phyloP scores from a whole-genome alignment of 2,113 vertebrate species.

The Carassius gibelio region DNA sequence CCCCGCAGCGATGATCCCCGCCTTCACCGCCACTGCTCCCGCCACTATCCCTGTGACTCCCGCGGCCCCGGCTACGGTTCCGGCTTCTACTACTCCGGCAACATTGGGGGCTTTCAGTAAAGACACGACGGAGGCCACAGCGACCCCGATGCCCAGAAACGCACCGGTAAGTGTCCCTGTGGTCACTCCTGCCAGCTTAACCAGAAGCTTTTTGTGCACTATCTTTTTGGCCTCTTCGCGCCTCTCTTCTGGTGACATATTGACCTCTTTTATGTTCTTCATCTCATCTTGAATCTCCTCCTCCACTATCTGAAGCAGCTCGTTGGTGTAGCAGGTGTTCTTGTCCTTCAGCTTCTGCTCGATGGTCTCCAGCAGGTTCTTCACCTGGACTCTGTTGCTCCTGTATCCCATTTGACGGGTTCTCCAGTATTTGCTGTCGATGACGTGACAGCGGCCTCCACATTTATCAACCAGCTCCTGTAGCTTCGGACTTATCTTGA shows the following conservation, averaged over 20 bases:
- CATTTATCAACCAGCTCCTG: conserved; percentile 35
- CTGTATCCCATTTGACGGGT: neutral
- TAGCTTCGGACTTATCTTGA: conserved; percentile 22
- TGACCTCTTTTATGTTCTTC: neutral
- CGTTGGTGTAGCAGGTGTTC: conserved; percentile 53
- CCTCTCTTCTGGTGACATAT: neutral
- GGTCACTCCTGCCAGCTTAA: neutral
- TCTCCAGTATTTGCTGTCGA: conserved; percentile 53
- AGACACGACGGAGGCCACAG: neutral
- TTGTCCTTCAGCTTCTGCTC: conserved; percentile 35
- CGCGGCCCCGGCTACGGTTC: neutral
- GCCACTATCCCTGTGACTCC: neutral
- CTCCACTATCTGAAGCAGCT: conserved; percentile 28
- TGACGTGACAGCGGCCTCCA: conserved; percentile 44
- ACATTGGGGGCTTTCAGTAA: neutral
- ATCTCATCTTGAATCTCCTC: conserved; percentile 26
- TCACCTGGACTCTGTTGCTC: conserved; percentile 50
- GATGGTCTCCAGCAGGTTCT: conserved; percentile 37
- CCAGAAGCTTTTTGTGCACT: neutral
- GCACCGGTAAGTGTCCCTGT: conserved; percentile 18
- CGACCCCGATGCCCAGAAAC: conserved; percentile 12
- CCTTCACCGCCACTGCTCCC: neutral
- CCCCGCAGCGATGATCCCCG: neutral
- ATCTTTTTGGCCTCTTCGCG: neutral
- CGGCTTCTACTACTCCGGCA: neutral